Conservation (phyloP, 1,140 invertebrate genomes). For the Drosophila kurseongensis region DNA sequence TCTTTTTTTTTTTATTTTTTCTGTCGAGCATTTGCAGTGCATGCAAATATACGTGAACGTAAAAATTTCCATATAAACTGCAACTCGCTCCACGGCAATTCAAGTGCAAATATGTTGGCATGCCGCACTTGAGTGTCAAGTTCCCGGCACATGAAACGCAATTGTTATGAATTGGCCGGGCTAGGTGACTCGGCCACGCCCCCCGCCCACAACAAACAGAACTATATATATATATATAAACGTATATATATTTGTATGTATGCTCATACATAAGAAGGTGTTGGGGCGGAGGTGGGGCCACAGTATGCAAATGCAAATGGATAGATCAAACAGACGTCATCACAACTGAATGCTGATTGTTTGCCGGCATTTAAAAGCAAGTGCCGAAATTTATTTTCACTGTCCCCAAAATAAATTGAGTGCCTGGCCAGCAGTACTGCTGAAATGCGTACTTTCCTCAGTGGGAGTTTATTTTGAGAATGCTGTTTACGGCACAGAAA, state of each 20-base stretch:
- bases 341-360: conserved; percentile 56
- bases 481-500: conserved; percentile 16
- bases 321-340: conserved; percentile 60
- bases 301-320: conserved; percentile 56
- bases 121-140: conserved; percentile 77
- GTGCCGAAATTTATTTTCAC: conserved; percentile 52
- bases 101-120: conserved; percentile 79
- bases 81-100: conserved; percentile 58
- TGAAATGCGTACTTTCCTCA: not conserved
- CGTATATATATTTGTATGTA: not conserved
- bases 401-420: conserved; percentile 37
- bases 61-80: conserved; percentile 77
- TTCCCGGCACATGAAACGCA: conserved; percentile 72
- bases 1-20: conserved; percentile 10
- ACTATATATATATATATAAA: not conserved
- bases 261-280: conserved; percentile 30
- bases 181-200: conserved; percentile 12
- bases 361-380: conserved; percentile 61
- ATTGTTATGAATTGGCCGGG: conserved; percentile 75
- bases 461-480: conserved; percentile 26
- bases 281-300: conserved; percentile 10
- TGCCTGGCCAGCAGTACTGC: conserved; percentile 11
- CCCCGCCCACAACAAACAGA: conserved; percentile 12
- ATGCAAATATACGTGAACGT: conserved; percentile 73
- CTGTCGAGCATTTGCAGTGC: conserved; percentile 32